Evolutionary conservation across 2,113 vertebrate genomes (phyloP).

Genomic region (Spea multiplicata): DNA sequence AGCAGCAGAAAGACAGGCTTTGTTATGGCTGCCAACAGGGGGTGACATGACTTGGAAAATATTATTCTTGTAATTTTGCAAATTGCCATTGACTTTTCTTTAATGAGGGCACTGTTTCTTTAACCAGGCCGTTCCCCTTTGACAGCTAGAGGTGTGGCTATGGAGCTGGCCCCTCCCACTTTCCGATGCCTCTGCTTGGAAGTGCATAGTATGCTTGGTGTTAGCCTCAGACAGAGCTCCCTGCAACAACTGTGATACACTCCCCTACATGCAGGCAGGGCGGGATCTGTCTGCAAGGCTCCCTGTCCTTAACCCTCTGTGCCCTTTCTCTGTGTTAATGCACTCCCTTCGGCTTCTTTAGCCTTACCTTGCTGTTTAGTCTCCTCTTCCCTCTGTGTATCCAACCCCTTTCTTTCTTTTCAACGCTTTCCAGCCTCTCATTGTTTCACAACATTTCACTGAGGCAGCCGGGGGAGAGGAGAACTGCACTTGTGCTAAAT

Average conservation of each 20-base stretch:
- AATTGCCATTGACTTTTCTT: conserved; percentile 39
- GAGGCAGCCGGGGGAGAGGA: conserved; percentile 19
- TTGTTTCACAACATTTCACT: conserved; percentile 39
- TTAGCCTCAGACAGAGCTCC: conserved; percentile 37
- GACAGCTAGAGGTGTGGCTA: conserved; percentile 24
- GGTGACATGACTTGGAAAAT: conserved; percentile 45
- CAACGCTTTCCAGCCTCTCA: conserved; percentile 9
- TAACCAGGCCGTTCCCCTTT: conserved; percentile 39
- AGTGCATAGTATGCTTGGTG: conserved; percentile 33
- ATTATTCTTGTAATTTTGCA: conserved; percentile 46
- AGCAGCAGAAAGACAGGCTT: conserved; percentile 42
- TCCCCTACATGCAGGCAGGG: conserved; percentile 40
- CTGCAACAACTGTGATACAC: conserved; percentile 30
- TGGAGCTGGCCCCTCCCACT: neutral
- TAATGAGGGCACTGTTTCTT: conserved; percentile 42
- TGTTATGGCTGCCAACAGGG: conserved; percentile 46
- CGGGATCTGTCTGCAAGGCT: conserved; percentile 29
- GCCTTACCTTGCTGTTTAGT: neutral
- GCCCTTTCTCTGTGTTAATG: conserved; percentile 24
- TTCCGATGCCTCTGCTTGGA: conserved; percentile 16
- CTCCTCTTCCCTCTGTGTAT: neutral
- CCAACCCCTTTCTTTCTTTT: conserved; percentile 11
- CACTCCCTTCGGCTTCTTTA: neutral
- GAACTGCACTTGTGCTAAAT: conserved; percentile 41
- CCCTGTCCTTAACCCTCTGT: conserved; percentile 41